Conservation (phyloP, 1,140 invertebrate genomes). For the Zaprionus gabonicus region DNA sequence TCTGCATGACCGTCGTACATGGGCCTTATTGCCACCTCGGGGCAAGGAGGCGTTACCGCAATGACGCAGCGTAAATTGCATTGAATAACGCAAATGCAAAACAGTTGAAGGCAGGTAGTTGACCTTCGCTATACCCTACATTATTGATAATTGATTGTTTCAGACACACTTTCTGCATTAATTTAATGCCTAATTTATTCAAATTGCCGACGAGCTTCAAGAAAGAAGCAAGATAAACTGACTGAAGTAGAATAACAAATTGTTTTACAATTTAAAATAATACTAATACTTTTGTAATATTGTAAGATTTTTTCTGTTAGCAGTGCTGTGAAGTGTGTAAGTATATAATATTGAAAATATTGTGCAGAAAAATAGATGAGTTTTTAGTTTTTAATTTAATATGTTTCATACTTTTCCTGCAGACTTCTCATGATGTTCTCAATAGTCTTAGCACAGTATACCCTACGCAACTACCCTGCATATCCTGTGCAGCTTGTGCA, state of each 20-base stretch:
- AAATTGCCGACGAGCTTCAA: background rate
- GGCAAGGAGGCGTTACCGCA: constrained; percentile 53
- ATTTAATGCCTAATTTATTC: constrained; percentile 4
- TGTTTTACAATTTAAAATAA: no score
- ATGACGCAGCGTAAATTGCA: constrained; percentile 72
- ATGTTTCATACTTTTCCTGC: no score
- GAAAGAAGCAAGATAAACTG: background rate
- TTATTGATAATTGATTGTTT: background rate
- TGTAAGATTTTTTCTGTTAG: no score
- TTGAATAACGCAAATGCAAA: constrained; percentile 26
- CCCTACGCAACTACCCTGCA: background rate
- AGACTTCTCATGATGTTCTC: background rate
- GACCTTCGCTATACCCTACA: constrained; percentile 24
- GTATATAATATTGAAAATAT: no score
- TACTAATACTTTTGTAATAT: no score
- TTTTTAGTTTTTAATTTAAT: no score
- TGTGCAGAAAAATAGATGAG: no score
- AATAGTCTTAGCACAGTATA: background rate
- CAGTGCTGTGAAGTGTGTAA: no score
- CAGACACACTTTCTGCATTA: background rate
- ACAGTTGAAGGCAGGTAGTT: constrained; percentile 8
- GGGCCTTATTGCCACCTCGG: background rate
- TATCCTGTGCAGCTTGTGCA: background rate
- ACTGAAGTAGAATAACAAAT: background rate
- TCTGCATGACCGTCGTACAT: background rate